These are phyloP conservation scores for Uromys caudimaculatus DNA, from an alignment of 2,797 vertebrate genomes.

Conservation along the genomic window DNA sequence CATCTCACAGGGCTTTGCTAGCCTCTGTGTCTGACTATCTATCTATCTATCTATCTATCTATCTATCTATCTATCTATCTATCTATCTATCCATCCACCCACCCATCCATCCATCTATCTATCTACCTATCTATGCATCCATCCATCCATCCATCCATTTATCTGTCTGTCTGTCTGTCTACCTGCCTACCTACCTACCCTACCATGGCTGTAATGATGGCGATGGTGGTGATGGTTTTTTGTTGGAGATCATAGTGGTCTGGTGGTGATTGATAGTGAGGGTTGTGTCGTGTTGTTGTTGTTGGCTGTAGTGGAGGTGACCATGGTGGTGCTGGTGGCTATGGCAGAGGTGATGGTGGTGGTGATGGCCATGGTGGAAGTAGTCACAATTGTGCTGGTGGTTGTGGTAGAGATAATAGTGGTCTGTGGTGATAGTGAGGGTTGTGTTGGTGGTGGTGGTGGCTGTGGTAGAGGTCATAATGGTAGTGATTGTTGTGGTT, in stretches of 20 bases:
- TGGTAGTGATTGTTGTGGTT: background rate
- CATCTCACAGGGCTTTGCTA: background rate
- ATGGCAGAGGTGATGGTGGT: background rate
- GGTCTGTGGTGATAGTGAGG: background rate
- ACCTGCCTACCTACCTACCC: background rate
- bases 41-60: background rate
- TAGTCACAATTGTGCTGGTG: background rate
- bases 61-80: background rate
- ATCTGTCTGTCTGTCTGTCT: background rate
- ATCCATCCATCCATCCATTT: background rate
- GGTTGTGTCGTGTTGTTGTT: background rate
- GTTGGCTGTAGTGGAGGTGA: too few species aligned
- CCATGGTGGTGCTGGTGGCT: background rate
- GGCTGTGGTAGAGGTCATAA: background rate
- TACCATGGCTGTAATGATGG: background rate
- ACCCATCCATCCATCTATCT: background rate
- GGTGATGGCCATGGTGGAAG: background rate
- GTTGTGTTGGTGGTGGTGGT: background rate
- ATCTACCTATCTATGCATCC: background rate
- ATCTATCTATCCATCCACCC: background rate
- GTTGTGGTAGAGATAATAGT: background rate
- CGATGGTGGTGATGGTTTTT: background rate
- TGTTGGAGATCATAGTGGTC: background rate
- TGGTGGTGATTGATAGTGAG: background rate
- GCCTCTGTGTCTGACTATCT: background rate